A percentile compares a stretch with the other conserved stretches of the same genome.
These are phyloP conservation scores for Deilephila porcellus DNA, from an alignment of 2,888 invertebrate species.

Conservation along the genomic window DNA sequence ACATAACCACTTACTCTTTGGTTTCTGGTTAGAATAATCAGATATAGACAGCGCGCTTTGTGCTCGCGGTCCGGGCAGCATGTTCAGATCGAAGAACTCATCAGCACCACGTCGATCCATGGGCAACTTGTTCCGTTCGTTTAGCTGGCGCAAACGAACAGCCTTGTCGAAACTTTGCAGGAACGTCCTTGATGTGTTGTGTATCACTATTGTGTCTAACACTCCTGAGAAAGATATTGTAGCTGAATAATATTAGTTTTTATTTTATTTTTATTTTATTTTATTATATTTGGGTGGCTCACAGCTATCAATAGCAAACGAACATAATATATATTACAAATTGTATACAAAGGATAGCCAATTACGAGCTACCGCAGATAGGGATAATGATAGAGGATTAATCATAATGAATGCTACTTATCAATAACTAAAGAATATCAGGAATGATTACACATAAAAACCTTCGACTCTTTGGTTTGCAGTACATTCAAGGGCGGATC, in stretches of 20 bases:
- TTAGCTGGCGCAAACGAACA: conserved; percentile 75
- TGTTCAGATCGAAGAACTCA: conserved; percentile 75
- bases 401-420: too few species aligned
- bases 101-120: conserved; percentile 61
- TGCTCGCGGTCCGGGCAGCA: conserved; percentile 67
- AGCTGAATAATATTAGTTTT: neutral
- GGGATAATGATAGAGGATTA: too few species aligned
- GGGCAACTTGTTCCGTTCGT: conserved; percentile 66
- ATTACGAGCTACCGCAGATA: too few species aligned
- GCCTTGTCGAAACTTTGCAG: conserved; percentile 86
- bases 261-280: too few species aligned
- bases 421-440: too few species aligned
- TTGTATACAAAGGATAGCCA: too few species aligned
- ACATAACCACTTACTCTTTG: conserved; percentile 52
- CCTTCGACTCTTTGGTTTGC: too few species aligned
- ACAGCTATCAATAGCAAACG: too few species aligned
- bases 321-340: too few species aligned
- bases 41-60: conserved; percentile 64
- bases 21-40: conserved; percentile 60
- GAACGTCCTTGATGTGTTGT: conserved; percentile 85
- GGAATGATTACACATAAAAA: too few species aligned
- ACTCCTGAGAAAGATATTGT: conserved; percentile 70
- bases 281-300: too few species aligned
- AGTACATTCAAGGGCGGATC: too few species aligned
- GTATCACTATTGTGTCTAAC: conserved; percentile 85